Percentiles rank a stretch among this genome's conserved stretches.
phyloP scores from a whole-genome alignment of 30 jellyfish, hydroid and myxozoan species.

The Turritopsis dohrnii region DNA sequence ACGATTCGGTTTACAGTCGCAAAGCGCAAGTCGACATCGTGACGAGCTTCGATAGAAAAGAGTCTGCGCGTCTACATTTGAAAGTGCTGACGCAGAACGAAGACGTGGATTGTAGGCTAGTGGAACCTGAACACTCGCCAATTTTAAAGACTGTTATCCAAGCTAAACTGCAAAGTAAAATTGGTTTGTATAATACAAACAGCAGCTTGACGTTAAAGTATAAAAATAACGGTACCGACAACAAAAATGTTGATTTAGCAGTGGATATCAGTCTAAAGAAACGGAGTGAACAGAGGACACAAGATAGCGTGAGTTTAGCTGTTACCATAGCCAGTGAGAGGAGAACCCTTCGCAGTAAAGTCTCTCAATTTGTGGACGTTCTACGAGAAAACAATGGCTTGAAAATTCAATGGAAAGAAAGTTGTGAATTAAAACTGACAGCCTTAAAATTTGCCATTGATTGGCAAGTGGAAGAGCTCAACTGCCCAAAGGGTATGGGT shows the following conservation, averaged over 20 bases:
- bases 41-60: slow-evolving; percentile 30
- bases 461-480: slow-evolving; percentile 36
- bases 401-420: slow-evolving; percentile 8
- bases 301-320: slow-evolving; percentile 36
- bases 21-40: slow-evolving; percentile 66
- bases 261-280: slow-evolving; percentile 20
- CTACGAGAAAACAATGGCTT: slow-evolving; percentile 6
- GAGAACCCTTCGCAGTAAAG: slow-evolving; percentile 27
- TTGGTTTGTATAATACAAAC: slow-evolving; percentile 7
- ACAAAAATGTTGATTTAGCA: background rate
- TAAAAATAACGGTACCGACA: slow-evolving; percentile 5
- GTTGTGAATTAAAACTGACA: slow-evolving; percentile 18
- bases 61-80: slow-evolving; percentile 33
- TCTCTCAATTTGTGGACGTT: slow-evolving; percentile 13
- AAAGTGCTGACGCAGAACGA: slow-evolving; percentile 4
- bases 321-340: slow-evolving; percentile 37
- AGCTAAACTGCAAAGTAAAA: slow-evolving; percentile 13
- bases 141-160: slow-evolving; percentile 11
- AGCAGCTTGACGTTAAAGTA: background rate
- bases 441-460: slow-evolving; percentile 18
- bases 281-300: background rate
- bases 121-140: background rate
- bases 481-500: slow-evolving; percentile 79
- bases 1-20: slow-evolving; percentile 50
- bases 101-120: slow-evolving; percentile 28